Conservation (phyloP, 2,113 vertebrate genomes). For the Baryphthengus martii region DNA sequence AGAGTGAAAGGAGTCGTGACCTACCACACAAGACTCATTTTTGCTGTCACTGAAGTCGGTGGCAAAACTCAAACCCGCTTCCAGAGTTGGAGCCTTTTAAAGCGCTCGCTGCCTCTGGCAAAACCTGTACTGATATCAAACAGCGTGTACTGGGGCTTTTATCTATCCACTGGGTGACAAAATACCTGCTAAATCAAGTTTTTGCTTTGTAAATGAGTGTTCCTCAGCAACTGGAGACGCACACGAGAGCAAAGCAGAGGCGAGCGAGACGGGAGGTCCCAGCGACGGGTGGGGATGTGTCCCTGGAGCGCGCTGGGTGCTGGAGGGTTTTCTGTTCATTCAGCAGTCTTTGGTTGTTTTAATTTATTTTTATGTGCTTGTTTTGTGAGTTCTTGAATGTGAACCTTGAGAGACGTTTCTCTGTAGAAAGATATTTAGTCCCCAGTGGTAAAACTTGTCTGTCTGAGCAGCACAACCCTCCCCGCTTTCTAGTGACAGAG, state of each 20-base stretch:
- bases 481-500: neutral
- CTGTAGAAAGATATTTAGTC: neutral
- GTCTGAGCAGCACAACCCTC: neutral
- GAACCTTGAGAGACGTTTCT: neutral
- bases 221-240: neutral
- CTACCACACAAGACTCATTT: neutral
- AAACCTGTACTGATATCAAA: neutral
- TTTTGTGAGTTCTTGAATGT: neutral
- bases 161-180: neutral
- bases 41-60: neutral
- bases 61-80: neutral
- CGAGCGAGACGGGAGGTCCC: accelerated
- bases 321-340: neutral
- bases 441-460: neutral
- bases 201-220: neutral
- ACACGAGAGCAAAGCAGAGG: neutral
- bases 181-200: neutral
- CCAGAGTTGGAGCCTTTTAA: neutral
- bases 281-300: accelerated
- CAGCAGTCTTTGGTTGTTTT: neutral
- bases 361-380: neutral
- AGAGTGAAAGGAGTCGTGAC: neutral
- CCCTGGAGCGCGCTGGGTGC: neutral
- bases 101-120: neutral
- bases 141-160: neutral